Evolutionary conservation across 2,888 invertebrate genomes (phyloP), one percentile per base, ranked within the genome.

Genomic region (Polyploca ridens): DNA sequence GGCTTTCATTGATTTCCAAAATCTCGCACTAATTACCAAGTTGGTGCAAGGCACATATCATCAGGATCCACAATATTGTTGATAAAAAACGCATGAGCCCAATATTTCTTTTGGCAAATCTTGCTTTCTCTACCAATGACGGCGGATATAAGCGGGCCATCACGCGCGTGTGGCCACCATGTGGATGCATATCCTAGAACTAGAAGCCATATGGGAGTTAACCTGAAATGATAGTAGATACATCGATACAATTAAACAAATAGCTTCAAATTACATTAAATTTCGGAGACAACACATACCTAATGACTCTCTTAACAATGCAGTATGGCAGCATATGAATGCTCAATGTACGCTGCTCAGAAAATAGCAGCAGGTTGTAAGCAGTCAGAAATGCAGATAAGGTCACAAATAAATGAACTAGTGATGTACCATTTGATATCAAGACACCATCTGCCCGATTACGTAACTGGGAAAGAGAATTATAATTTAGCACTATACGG

Each of bases 381-480:
- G 81, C 74, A 62, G 78, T 72, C 19, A 85, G 73, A 63, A 82
- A 83, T 33, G 73, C 76, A n/a, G 83, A 82, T 33, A 83, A 63
- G 19, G 82, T 79, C 35, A 82, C 69, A 64, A 83, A 85, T 41
- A 71, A 69, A 49, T 83, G 82, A 14, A 79, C 78, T 3, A 78
- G 14, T 0, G 75, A 71, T 0, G 80, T 74, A 5, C 81, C 80
- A 66, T 83, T 83, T 49, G 75, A 73, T 1, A 81, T 49, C 0
- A 82, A 14, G 70, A 79, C 78, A 5, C 41, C 27, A 13, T 61
- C 19, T 13, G 6, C 11, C 74, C 72, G 5, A 75, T n/a, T 0
- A 75, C 72, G 11, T 73, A 67, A 1, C 64, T 67, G 11, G 74
- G 68, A 3, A 70, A 64, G 79, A 81, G 71, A n/a, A 64, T 69